Conservation (phyloP, 2,113 vertebrate species). For the Rhipidura dahli region DNA sequence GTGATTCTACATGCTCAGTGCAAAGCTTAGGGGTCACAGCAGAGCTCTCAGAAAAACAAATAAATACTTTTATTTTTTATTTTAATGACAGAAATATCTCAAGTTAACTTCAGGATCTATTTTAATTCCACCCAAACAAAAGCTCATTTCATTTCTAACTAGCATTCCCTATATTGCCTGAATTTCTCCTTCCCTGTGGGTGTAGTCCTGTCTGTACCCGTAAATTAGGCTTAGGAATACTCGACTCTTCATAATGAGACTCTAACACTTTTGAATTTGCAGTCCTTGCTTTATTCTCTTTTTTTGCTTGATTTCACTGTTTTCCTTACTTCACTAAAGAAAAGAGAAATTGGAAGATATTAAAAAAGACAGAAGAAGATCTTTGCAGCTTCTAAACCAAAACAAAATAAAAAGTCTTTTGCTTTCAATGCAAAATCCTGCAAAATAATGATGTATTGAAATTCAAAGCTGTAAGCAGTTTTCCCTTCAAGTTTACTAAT, state of each 20-base stretch:
- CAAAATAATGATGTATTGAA: not conserved
- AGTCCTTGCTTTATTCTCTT: not conserved
- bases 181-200: not conserved
- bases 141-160: not conserved
- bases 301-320: not conserved
- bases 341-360: not conserved
- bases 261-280: not conserved
- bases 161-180: not conserved
- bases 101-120: not conserved
- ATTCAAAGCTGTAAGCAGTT: not conserved
- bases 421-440: not conserved
- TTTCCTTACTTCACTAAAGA: not conserved
- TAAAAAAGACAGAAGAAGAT: not conserved
- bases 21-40: not conserved
- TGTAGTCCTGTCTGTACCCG: not conserved
- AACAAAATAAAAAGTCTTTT: not conserved
- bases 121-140: not conserved
- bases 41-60: not conserved
- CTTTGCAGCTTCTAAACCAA: not conserved
- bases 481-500: not conserved
- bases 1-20: not conserved
- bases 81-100: not conserved
- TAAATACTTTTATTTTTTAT: not conserved
- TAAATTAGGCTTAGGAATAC: not conserved
- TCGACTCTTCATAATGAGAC: not conserved